These are phyloP conservation scores for Tanypteryx hageni DNA, from an alignment of 2,888 invertebrate species.

Conservation along the genomic window DNA sequence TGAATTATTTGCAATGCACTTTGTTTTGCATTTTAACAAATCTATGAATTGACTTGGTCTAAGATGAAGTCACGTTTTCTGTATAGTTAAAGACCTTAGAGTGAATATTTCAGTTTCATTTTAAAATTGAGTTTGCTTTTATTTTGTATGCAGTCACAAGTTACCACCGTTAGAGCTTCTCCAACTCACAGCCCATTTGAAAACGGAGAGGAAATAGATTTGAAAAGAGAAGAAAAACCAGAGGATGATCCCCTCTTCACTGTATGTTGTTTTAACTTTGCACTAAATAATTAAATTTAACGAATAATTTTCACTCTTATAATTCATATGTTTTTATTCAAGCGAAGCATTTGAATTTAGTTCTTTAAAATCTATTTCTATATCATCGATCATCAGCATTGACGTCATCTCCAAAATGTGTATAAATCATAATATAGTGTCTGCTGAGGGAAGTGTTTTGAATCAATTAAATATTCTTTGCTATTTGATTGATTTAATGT, in stretches of 20 bases:
- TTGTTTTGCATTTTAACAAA: neutral
- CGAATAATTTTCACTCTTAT: neutral
- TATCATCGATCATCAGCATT: neutral
- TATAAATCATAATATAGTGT: neutral
- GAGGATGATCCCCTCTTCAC: constrained; percentile 29
- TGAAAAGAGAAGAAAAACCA: constrained; percentile 46
- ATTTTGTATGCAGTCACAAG: constrained; percentile 21
- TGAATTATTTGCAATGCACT: neutral
- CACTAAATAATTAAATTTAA: neutral
- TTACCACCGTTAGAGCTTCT: neutral
- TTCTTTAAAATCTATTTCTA: neutral
- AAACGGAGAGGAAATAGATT: constrained; percentile 58
- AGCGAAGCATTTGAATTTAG: neutral
- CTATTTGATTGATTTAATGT: neutral
- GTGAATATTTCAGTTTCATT: neutral
- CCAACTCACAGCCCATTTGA: constrained; percentile 53
- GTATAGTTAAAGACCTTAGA: too few relatives aligned
- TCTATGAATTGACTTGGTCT: neutral
- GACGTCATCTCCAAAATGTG: too few relatives aligned
- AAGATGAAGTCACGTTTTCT: neutral
- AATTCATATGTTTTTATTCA: neutral
- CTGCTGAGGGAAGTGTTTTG: neutral
- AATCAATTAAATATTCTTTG: neutral
- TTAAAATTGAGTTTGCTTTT: neutral
- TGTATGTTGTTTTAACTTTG: neutral